These are phyloP conservation scores for Thomomys bottae DNA, from an alignment of 2,113 vertebrate genomes.

Conservation along the genomic window DNA sequence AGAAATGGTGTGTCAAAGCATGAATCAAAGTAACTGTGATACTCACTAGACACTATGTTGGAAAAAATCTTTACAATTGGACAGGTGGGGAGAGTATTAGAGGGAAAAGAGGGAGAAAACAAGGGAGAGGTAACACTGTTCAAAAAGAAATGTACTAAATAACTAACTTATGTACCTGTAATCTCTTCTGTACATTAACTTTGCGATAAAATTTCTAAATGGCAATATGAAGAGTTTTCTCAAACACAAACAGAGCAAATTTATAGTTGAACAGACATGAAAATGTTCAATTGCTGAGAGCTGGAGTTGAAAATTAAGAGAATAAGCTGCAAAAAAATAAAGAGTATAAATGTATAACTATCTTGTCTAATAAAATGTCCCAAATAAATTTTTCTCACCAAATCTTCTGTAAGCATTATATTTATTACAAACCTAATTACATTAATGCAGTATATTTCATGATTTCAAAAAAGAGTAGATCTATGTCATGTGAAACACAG, in stretches of 20 bases:
- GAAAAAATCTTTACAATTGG: no score
- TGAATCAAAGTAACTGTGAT: no score
- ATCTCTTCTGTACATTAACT: no score
- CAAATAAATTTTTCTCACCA: background rate
- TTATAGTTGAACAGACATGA: background rate
- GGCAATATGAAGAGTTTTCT: no score
- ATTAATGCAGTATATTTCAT: background rate
- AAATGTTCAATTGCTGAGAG: background rate
- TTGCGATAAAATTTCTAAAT: no score
- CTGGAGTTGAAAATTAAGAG: background rate
- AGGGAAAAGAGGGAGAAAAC: no score
- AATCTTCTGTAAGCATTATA: background rate
- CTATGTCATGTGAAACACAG: background rate
- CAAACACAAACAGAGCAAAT: background rate
- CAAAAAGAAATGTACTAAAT: no score
- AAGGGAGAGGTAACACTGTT: no score
- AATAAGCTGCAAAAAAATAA: background rate
- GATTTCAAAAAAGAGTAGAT: background rate
- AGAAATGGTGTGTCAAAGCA: no score
- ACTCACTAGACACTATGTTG: no score
- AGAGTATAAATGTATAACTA: background rate
- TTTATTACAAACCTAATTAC: background rate
- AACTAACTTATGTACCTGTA: no score
- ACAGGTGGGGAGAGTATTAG: no score
- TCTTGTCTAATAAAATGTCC: background rate